phyloP scores from a whole-genome alignment of 2,888 invertebrate genomes.

The Geophilus truncorum region DNA sequence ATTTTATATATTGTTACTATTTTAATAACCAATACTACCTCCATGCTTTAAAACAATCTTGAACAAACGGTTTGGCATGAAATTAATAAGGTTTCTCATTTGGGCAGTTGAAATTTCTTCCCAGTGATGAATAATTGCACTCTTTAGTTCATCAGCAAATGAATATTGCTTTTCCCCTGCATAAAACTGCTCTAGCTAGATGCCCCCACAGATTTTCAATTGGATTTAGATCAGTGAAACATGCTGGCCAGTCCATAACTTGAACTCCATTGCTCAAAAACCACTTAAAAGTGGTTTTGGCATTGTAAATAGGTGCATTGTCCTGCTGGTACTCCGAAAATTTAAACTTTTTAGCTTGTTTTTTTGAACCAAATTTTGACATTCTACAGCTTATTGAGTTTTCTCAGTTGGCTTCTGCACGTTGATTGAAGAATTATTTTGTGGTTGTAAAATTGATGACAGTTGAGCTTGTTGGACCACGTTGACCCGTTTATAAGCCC shows the following conservation, averaged over 20 bases:
- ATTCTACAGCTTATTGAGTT: too few species aligned
- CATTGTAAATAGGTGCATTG: neutral
- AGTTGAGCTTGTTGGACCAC: too few species aligned
- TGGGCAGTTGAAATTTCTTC: neutral
- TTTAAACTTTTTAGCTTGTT: too few species aligned
- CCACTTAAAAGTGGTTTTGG: neutral
- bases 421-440: too few species aligned
- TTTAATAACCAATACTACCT: too few species aligned
- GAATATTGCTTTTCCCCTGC: neutral
- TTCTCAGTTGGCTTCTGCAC: too few species aligned
- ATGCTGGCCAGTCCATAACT: neutral
- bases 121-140: neutral
- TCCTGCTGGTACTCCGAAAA: too few species aligned
- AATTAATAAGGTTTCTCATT: neutral
- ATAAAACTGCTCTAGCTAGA: neutral
- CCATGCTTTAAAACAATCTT: too few species aligned
- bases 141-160: neutral
- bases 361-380: too few species aligned
- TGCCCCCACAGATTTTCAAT: constrained; percentile 30
- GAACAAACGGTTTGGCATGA: neutral
- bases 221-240: constrained; percentile 18
- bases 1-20: too few species aligned
- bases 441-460: too few species aligned
- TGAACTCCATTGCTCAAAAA: neutral
- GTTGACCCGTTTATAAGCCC: too few species aligned